Evolutionary conservation across 2,888 invertebrate species (phyloP).

Genomic region (Leucophenga montana): DNA sequence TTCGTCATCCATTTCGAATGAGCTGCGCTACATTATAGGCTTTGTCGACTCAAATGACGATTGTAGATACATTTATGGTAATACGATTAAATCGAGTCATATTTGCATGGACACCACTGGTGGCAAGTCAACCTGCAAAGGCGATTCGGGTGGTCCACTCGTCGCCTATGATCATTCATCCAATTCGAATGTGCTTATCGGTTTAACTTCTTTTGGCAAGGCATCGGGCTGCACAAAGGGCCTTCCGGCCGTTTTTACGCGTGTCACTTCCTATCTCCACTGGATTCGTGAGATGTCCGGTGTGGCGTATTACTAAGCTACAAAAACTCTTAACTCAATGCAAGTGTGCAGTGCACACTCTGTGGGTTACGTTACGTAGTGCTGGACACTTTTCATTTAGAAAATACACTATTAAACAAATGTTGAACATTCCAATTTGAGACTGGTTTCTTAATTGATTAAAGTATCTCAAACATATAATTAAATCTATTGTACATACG

Average conservation of each 20-base stretch:
- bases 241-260: conserved; percentile 49
- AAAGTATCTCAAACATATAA: too few species aligned
- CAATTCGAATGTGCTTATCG: conserved; percentile 40
- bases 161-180: conserved; percentile 31
- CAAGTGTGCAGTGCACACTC: not conserved
- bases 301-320: not conserved
- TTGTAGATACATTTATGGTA: conserved; percentile 35
- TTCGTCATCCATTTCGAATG: conserved; percentile 20
- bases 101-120: conserved; percentile 51
- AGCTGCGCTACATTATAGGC: conserved; percentile 31
- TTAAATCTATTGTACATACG: too few species aligned
- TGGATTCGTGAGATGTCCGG: conserved; percentile 42
- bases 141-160: conserved; percentile 56
- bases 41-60: conserved; percentile 43
- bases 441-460: too few species aligned
- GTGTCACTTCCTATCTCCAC: conserved; percentile 41
- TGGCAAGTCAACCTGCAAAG: conserved; percentile 49
- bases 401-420: too few species aligned
- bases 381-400: too few species aligned
- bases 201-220: conserved; percentile 51
- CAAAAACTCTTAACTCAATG: too few species aligned
- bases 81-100: conserved; percentile 36
- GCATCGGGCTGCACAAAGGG: conserved; percentile 49
- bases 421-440: too few species aligned
- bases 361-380: not conserved